Percentiles rank a stretch among this genome's conserved stretches.
Evolutionary conservation across 2,888 invertebrate species (phyloP).

Genomic region (Synanthedon vespiformis): DNA sequence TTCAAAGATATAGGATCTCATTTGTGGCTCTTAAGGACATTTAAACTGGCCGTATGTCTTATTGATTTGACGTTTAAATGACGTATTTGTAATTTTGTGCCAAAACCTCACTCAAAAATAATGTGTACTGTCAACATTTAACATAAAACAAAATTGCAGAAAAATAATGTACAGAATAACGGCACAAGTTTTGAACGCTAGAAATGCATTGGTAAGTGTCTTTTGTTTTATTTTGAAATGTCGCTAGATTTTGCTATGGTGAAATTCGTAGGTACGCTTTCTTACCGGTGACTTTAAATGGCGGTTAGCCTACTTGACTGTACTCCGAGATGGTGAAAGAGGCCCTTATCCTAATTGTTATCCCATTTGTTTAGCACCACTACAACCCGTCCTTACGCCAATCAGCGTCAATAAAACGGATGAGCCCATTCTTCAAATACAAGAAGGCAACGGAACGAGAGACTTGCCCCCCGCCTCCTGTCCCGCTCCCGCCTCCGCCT

Average conservation of each 20-base stretch:
- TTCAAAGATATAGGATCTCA: too few species aligned
- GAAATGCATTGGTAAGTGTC: slow-evolving; percentile 29
- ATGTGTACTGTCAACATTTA: not conserved
- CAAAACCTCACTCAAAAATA: too few species aligned
- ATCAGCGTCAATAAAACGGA: not conserved
- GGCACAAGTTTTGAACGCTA: slow-evolving; percentile 14
- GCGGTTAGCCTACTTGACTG: too few species aligned
- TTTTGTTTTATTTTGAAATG: not conserved
- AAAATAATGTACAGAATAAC: slow-evolving; percentile 32
- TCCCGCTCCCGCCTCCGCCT: slow-evolving; percentile 32
- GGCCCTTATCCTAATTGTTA: too few species aligned
- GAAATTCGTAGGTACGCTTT: too few species aligned
- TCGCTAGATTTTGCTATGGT: too few species aligned
- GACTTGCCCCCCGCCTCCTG: slow-evolving; percentile 26
- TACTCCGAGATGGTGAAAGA: too few species aligned
- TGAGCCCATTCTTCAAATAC: not conserved
- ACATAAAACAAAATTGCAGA: not conserved
- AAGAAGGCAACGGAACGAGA: slow-evolving; percentile 18
- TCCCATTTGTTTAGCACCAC: not conserved
- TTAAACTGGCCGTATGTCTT: too few species aligned
- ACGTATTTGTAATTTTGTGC: too few species aligned
- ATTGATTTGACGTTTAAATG: not conserved
- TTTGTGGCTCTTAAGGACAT: too few species aligned
- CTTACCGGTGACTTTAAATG: too few species aligned
- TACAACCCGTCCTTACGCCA: not conserved